Evolutionary conservation across 2,888 invertebrate species (phyloP).

Genomic region (Steinernema hermaphroditum): DNA sequence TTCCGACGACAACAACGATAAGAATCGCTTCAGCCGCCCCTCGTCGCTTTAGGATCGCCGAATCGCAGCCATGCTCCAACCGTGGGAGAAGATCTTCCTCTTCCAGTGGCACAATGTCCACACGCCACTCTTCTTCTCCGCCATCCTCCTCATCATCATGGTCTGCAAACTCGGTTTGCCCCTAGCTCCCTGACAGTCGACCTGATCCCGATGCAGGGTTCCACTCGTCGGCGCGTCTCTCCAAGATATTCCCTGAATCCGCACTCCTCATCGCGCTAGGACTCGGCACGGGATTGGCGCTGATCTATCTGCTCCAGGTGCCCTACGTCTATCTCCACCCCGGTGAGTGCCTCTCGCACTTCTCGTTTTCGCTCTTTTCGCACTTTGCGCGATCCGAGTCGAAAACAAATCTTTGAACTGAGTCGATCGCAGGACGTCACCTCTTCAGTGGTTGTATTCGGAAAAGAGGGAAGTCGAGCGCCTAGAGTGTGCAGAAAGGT

Average conservation of each 20-base stretch:
- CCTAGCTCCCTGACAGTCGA: not conserved
- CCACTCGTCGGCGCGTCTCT: conserved; percentile 41
- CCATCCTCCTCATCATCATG: conserved; percentile 9
- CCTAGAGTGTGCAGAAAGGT: too few relatives aligned
- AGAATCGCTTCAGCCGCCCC: conserved; percentile 2
- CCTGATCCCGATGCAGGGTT: conserved; percentile 40
- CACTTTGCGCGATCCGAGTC: not conserved
- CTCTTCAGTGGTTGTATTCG: too few relatives aligned
- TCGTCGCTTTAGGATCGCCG: not conserved
- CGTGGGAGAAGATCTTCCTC: not conserved
- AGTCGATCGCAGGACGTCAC: too few relatives aligned
- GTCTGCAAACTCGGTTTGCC: conserved; percentile 9
- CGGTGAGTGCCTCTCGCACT: conserved; percentile 36
- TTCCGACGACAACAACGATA: conserved; percentile 12
- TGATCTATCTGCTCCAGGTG: conserved; percentile 44
- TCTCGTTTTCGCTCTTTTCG: not conserved
- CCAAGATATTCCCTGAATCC: conserved; percentile 51
- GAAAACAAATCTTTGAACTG: too few relatives aligned
- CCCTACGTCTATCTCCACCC: conserved; percentile 53
- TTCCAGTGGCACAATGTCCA: conserved; percentile 15
- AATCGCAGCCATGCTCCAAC: not conserved
- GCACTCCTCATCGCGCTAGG: conserved; percentile 53
- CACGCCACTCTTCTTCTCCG: conserved; percentile 2
- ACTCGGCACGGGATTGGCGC: conserved; percentile 45
- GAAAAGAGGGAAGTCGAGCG: too few relatives aligned